Evolutionary conservation across 37 sponge, comb jelly and placozoan genomes (phyloP).

Genomic region (Halichondria panicea): DNA sequence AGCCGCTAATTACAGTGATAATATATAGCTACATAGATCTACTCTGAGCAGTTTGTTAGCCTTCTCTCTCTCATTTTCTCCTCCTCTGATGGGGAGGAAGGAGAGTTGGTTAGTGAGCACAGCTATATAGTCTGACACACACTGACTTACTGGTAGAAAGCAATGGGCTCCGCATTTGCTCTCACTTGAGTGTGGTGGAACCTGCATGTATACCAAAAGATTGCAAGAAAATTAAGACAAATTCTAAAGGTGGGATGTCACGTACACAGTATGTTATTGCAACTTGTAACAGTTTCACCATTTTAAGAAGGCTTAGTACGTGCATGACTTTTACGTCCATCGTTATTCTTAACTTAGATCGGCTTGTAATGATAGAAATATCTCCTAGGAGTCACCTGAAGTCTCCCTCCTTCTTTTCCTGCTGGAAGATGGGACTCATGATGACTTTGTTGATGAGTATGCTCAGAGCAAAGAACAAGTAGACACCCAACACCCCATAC

Average conservation of each 20-base stretch:
- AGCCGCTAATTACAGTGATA: not conserved
- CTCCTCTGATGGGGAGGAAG: conserved; percentile 33
- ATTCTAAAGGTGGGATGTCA: not conserved
- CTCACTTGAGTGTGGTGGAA: conserved; percentile 82
- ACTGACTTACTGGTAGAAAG: conserved; percentile 77
- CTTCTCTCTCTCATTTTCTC: conserved; percentile 46
- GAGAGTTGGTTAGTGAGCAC: not conserved
- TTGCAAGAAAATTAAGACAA: not conserved
- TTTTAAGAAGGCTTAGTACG: no score
- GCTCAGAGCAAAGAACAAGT: conserved; percentile 54
- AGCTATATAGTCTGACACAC: not conserved
- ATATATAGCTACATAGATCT: not conserved
- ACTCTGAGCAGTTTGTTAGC: conserved; percentile 24
- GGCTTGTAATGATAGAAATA: no score
- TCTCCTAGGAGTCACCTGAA: no score
- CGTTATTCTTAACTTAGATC: no score
- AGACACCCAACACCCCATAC: conserved; percentile 55
- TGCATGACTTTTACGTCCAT: no score
- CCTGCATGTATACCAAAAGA: no score
- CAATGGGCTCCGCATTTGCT: conserved; percentile 71
- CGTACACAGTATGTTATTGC: not conserved
- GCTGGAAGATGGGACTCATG: conserved; percentile 64
- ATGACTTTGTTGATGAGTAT: conserved; percentile 81
- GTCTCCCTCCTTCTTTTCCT: conserved; percentile 82
- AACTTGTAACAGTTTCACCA: not conserved